Evolutionary conservation across 2,888 invertebrate species (phyloP), one percentile per base, ranked within the genome.

Genomic region (Sepioteuthis lessoniana): DNA sequence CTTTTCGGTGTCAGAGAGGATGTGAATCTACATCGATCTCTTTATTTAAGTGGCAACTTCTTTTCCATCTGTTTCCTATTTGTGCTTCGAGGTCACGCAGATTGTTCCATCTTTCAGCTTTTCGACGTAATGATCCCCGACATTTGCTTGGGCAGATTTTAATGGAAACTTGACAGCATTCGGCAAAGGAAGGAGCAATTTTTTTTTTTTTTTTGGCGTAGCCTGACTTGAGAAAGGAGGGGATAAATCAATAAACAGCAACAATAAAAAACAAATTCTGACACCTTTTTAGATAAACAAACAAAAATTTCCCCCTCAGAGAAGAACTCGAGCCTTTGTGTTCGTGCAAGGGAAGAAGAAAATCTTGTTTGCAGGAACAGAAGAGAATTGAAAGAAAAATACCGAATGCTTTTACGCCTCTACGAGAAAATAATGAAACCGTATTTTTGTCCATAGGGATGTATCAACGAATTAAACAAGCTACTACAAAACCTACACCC

Each of bases 1-100:
- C 76, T n/a, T 76, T 13, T 3, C 76, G n/a, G 2, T 76, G 76
- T 76, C 76, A 76, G 76, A 76, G n/a, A 76, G n/a, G 76, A n/a
- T n/a, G 76, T 76, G 76, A 76, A n/a, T 76, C n/a, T n/a, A n/a
- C 76, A n/a, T 76, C n/a, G 76, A 76, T 76, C 76, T 76, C 19
- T 76, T 76, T 8, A 76, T n/a, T 76, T 4, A n/a, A n/a, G 25
- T 76, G n/a, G 19, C 25, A n/a, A 16, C 16, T 16, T 35, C 21
- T 16, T 13, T 3, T 1, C 76, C 16, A 16, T 76, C n/a, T 76
- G n/a, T 35, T 76, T n/a, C n/a, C n/a, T 10, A 3, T 76, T 76
- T 35, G 3, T 76, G n/a, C 10, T 76, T 35, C 16, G 76, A 76
- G 76, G 35, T 76, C 76, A 76, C 76, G 76, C 76, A 76, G n/a